Evolutionary conservation across 92 coral and sea anemone genomes (phyloP).

Genomic region (Umimayanthus chanpuru): DNA sequence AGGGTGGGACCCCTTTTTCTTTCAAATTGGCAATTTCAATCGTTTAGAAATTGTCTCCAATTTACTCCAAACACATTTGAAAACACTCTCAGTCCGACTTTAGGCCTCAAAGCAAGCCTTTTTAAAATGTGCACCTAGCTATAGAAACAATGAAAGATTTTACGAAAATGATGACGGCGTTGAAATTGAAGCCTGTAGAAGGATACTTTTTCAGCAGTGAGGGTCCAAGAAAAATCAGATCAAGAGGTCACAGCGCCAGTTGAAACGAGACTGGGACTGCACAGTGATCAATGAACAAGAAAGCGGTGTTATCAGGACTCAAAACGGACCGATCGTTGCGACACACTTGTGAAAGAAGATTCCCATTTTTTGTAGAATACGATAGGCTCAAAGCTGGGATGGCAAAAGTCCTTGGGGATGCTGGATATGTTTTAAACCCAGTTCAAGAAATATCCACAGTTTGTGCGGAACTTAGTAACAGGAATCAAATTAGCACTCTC

Average conservation of each 20-base stretch:
- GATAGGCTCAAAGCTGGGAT: conserved; percentile 29
- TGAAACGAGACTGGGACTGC: conserved; percentile 57
- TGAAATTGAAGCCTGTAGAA: not conserved
- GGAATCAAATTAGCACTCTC: not conserved
- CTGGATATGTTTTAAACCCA: conserved; percentile 31
- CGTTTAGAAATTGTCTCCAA: no score
- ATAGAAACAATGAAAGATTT: not conserved
- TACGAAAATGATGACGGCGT: not conserved
- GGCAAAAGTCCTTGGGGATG: conserved; percentile 26
- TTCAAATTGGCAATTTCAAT: no score
- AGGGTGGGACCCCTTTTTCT: no score
- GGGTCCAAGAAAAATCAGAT: not conserved
- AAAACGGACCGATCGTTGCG: conserved; percentile 53
- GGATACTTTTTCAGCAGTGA: not conserved
- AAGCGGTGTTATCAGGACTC: conserved; percentile 43
- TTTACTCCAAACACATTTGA: no score
- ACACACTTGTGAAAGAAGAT: conserved; percentile 38
- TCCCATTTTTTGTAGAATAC: conserved; percentile 34
- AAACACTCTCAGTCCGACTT: no score
- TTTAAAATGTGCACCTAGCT: not conserved
- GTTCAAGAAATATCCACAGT: conserved; percentile 28
- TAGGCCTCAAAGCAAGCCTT: no score
- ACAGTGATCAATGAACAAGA: conserved; percentile 44
- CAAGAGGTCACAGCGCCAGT: conserved; percentile 46
- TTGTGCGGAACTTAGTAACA: not conserved